Evolutionary conservation across 2,797 vertebrate genomes (phyloP).

Genomic region (Glossophaga mutica): DNA sequence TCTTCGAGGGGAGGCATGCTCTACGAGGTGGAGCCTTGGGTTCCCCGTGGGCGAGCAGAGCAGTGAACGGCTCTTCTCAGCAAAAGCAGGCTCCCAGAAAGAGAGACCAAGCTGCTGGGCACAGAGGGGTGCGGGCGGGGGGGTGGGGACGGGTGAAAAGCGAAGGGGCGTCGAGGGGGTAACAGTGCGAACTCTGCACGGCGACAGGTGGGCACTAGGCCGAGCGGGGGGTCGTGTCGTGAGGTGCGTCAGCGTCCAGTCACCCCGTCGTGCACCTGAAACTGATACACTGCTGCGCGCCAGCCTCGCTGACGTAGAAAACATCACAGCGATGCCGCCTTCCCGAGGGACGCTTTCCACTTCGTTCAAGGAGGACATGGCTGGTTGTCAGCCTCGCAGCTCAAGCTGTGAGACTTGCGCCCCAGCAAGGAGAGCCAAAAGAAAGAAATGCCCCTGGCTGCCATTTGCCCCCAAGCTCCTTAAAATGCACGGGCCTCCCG

Average conservation of each 20-base stretch:
- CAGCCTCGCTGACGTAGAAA: fast-evolving
- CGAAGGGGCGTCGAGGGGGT: fast-evolving
- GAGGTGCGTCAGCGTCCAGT: fast-evolving
- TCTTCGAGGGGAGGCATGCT: fast-evolving
- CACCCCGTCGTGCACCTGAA: fast-evolving
- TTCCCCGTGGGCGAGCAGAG: neutral
- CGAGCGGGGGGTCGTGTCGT: fast-evolving
- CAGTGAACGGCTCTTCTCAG: fast-evolving
- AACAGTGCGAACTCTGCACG: too few relatives aligned
- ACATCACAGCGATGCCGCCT: neutral
- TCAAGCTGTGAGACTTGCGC: neutral
- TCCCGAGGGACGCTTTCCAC: neutral
- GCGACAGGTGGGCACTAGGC: too few relatives aligned
- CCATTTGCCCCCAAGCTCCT: fast-evolving
- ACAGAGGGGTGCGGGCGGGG: neutral
- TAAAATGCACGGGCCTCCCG: fast-evolving
- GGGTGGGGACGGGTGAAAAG: neutral
- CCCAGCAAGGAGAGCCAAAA: neutral
- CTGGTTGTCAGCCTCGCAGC: neutral
- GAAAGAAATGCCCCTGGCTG: neutral
- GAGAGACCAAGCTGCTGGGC: neutral
- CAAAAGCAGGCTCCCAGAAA: neutral
- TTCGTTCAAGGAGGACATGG: neutral
- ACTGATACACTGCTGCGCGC: fast-evolving
- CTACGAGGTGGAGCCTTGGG: neutral